A percentile compares a stretch with the other conserved stretches of the same genome.
These are phyloP conservation scores for Pycnonotus jocosus DNA, from an alignment of 2,113 vertebrate genomes.

Conservation along the genomic window DNA sequence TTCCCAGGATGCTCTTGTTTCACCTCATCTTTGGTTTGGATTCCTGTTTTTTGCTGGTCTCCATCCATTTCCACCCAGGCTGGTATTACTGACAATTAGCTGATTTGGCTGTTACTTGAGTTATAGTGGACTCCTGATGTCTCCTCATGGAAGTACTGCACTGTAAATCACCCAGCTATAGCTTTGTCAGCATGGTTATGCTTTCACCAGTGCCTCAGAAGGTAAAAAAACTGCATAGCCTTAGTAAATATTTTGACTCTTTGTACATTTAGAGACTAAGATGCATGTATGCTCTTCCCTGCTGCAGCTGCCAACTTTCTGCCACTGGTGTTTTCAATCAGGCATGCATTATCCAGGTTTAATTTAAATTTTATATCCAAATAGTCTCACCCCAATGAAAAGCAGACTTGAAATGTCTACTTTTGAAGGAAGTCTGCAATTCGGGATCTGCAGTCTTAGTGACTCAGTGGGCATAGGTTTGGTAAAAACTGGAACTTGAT, in stretches of 20 bases:
- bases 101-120: not conserved
- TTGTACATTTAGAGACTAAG: not conserved
- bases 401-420: not conserved
- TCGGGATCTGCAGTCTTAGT: not conserved
- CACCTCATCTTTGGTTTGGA: not conserved
- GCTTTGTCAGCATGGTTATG: not conserved
- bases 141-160: not conserved
- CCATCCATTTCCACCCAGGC: not conserved
- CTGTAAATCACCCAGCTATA: not conserved
- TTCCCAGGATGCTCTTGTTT: not conserved
- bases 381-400: not conserved
- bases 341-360: not conserved
- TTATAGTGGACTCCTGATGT: not conserved
- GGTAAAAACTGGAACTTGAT: not conserved
- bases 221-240: not conserved
- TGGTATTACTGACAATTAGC: not conserved
- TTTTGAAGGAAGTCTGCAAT: not conserved
- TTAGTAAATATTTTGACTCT: not conserved
- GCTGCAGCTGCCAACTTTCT: not conserved
- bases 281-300: not conserved
- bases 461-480: not conserved
- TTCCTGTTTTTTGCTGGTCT: not conserved
- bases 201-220: not conserved
- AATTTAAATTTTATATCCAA: not conserved
- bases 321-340: not conserved